phyloP scores from a whole-genome alignment of 2,888 invertebrate genomes.

The Agrochola lychnidis region DNA sequence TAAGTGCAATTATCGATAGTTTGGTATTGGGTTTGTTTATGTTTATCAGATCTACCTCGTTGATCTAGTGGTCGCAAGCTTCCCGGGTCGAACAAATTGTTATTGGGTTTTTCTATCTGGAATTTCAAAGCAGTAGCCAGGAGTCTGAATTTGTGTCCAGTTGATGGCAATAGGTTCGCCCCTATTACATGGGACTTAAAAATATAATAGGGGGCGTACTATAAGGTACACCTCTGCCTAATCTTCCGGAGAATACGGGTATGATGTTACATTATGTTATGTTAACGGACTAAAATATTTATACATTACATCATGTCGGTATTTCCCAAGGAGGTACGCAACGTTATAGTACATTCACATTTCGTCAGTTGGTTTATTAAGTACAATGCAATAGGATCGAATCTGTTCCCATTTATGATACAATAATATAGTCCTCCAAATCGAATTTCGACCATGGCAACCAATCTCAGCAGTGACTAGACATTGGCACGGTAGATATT shows the following conservation, averaged over 20 bases:
- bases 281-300: not conserved
- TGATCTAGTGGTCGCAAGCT: not conserved
- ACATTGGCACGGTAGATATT: too few relatives aligned
- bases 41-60: not conserved
- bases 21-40: not conserved
- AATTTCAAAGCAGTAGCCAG: not conserved
- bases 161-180: not conserved
- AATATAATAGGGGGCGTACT: not conserved
- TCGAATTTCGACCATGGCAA: too few relatives aligned
- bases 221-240: not conserved
- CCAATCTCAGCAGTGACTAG: too few relatives aligned
- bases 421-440: not conserved
- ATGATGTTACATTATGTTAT: not conserved
- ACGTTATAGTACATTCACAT: not conserved
- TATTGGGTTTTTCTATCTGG: not conserved
- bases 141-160: not conserved
- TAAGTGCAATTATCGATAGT: conserved; percentile 19
- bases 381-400: not conserved
- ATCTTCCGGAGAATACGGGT: not conserved
- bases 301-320: not conserved
- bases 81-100: not conserved
- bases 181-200: not conserved
- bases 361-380: not conserved
- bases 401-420: not conserved
- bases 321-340: not conserved